Percentiles rank a stretch among this genome's conserved stretches.
phyloP scores from a whole-genome alignment of 2,113 vertebrate species.

The Lamprotornis superbus region DNA sequence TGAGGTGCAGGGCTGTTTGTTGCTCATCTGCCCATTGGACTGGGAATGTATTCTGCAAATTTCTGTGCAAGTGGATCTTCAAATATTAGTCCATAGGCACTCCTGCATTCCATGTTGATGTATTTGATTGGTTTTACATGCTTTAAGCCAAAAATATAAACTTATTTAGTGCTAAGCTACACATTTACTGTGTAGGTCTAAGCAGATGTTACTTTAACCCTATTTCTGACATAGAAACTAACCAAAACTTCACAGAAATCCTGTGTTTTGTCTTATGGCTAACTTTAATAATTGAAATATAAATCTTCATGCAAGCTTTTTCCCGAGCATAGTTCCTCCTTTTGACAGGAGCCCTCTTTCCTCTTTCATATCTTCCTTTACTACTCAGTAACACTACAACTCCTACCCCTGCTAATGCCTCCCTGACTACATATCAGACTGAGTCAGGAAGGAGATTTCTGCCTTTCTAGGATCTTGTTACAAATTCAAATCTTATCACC shows the following conservation, averaged over 20 bases:
- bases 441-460: neutral
- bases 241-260: neutral
- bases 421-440: neutral
- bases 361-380: neutral
- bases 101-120: neutral
- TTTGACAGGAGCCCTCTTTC: neutral
- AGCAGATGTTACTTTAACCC: neutral
- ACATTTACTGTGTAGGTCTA: neutral
- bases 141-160: slow-evolving; percentile 9
- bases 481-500: neutral
- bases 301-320: neutral
- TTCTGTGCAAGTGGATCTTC: neutral
- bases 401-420: neutral
- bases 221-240: neutral
- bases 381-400: neutral
- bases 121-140: neutral
- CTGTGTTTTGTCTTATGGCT: neutral
- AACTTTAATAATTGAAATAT: neutral
- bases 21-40: neutral
- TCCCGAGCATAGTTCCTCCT: neutral
- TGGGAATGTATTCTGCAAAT: neutral
- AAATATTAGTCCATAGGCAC: neutral
- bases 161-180: neutral
- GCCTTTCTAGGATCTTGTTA: neutral
- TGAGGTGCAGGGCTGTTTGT: neutral